Conservation (phyloP, 2,797 vertebrate genomes). For the Neomorphus geoffroyi region DNA sequence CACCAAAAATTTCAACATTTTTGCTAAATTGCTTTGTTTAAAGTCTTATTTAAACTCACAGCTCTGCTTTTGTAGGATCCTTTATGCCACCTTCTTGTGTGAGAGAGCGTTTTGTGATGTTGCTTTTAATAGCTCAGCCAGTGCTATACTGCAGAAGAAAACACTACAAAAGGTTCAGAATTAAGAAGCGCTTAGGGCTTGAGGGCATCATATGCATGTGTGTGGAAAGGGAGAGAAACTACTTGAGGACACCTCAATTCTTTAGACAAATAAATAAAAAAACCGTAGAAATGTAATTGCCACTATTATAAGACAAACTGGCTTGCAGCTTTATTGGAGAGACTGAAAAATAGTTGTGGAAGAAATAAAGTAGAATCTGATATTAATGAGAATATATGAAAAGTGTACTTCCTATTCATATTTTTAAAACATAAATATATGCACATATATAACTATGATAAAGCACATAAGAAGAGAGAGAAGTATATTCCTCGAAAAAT, state of each 20-base stretch:
- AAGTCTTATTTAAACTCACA: neutral
- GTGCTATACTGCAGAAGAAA: neutral
- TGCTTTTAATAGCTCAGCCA: neutral
- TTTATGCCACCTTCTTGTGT: neutral
- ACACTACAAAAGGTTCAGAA: conserved; percentile 21
- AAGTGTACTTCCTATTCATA: neutral
- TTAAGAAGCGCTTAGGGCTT: neutral
- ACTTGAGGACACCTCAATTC: neutral
- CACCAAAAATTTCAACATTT: neutral
- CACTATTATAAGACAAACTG: conserved; percentile 30
- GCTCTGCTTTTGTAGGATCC: neutral
- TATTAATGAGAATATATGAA: conserved; percentile 21
- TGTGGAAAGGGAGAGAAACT: neutral
- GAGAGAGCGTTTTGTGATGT: neutral
- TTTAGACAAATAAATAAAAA: neutral
- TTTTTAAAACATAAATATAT: neutral
- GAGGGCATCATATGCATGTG: neutral
- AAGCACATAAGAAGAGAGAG: neutral
- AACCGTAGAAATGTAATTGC: neutral
- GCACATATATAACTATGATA: neutral
- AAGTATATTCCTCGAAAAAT: neutral
- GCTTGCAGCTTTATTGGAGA: conserved; percentile 26
- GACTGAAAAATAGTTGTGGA: conserved; percentile 17
- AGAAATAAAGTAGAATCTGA: neutral
- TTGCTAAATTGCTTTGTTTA: neutral